These are phyloP conservation scores for Tolypeutes matacus DNA, from an alignment of 2,797 vertebrate species.

Conservation along the genomic window DNA sequence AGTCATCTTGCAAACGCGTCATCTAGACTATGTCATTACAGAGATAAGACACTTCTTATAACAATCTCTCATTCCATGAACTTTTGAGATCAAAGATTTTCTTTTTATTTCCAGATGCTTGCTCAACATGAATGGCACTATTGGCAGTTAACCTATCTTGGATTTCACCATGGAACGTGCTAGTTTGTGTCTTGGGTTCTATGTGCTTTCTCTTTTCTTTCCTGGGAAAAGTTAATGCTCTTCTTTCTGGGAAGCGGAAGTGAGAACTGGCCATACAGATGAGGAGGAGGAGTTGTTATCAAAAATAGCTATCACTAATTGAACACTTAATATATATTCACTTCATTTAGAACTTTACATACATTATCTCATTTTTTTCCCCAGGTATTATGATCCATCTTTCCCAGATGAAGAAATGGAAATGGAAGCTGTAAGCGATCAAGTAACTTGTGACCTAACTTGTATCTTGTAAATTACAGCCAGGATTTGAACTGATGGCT, in stretches of 20 bases:
- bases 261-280: neutral
- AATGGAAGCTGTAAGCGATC: neutral
- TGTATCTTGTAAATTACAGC: neutral
- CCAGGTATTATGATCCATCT: neutral
- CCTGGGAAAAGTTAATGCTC: too few species aligned
- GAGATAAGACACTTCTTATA: neutral
- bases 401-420: conserved; percentile 3
- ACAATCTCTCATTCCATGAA: neutral
- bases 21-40: neutral
- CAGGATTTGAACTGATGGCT: neutral
- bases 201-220: neutral
- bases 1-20: neutral
- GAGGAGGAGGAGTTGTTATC: neutral
- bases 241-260: neutral
- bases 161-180: neutral
- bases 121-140: neutral
- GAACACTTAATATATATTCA: neutral
- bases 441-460: neutral
- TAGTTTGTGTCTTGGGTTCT: neutral
- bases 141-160: neutral
- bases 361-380: neutral
- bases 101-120: neutral
- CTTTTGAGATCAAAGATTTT: neutral
- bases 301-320: neutral
- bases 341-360: neutral